Conservation (phyloP, 2,797 vertebrate species). For the Lepilemur ruficaudatus region DNA sequence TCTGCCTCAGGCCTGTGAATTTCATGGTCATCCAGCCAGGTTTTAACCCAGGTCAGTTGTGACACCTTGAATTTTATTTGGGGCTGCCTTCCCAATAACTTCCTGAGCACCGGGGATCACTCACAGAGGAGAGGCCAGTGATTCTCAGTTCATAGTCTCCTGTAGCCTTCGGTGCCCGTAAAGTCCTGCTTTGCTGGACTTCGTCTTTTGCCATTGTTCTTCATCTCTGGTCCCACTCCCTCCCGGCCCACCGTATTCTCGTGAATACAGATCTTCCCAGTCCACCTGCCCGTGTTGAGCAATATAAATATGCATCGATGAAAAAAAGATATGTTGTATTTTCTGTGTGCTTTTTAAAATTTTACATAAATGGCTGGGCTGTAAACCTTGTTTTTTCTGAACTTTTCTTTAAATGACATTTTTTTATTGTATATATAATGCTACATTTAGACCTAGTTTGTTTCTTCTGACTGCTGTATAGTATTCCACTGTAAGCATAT, state of each 20-base stretch:
- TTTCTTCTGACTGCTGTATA: not conserved
- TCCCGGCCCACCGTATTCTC: not conserved
- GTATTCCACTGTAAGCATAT: not conserved
- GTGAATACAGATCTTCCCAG: not conserved
- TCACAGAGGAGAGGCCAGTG: not conserved
- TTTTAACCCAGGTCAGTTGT: not conserved
- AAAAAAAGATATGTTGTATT: not conserved
- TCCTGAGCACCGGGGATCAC: not conserved
- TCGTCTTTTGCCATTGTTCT: not conserved
- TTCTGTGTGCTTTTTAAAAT: not conserved
- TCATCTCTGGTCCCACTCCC: not conserved
- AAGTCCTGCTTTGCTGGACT: not conserved
- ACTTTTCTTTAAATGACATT: not conserved
- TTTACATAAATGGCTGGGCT: not conserved
- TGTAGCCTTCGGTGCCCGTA: not conserved
- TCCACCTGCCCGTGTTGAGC: not conserved
- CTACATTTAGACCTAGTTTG: not conserved
- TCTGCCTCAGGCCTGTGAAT: not conserved
- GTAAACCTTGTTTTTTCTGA: slow-evolving; percentile 1
- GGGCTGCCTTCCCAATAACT: not conserved
- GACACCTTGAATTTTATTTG: not conserved
- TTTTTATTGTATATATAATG: not conserved
- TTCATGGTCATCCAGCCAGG: not conserved
- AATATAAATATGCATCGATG: not conserved
- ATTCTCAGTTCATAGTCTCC: not conserved